Percentiles rank a stretch among this genome's conserved stretches.
Evolutionary conservation across 2,113 vertebrate genomes (phyloP).

Genomic region (Carassius auratus): DNA sequence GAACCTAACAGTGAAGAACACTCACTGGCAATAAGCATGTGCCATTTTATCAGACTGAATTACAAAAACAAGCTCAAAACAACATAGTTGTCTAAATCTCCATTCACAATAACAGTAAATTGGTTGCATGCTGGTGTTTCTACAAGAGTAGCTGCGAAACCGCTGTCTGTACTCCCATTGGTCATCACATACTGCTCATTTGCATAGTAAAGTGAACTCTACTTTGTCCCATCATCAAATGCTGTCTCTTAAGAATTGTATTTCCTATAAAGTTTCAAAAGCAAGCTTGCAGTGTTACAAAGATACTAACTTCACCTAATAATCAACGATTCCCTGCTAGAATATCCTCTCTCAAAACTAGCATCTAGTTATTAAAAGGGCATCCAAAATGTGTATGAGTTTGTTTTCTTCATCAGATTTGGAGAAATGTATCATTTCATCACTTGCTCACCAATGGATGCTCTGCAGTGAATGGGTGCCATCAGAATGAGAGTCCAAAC

Average conservation of each 20-base stretch:
- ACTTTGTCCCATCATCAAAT: too few species aligned
- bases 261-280: neutral
- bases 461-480: too few species aligned
- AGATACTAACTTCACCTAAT: neutral
- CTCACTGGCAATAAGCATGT: neutral
- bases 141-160: neutral
- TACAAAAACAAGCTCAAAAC: neutral
- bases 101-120: neutral
- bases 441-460: too few species aligned
- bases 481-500: too few species aligned
- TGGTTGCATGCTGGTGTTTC: too few species aligned
- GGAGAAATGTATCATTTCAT: too few species aligned
- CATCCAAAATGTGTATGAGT: too few species aligned
- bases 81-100: neutral
- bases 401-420: too few species aligned
- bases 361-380: too few species aligned
- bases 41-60: neutral
- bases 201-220: too few species aligned
- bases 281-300: neutral
- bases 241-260: neutral
- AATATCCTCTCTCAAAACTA: too few species aligned
- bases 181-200: neutral
- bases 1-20: neutral
- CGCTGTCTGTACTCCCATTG: neutral
- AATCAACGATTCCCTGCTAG: too few species aligned